Evolutionary conservation across 2,113 vertebrate genomes (phyloP), one percentile per base, ranked within the genome.

Genomic region (Pelobates fuscus): DNA sequence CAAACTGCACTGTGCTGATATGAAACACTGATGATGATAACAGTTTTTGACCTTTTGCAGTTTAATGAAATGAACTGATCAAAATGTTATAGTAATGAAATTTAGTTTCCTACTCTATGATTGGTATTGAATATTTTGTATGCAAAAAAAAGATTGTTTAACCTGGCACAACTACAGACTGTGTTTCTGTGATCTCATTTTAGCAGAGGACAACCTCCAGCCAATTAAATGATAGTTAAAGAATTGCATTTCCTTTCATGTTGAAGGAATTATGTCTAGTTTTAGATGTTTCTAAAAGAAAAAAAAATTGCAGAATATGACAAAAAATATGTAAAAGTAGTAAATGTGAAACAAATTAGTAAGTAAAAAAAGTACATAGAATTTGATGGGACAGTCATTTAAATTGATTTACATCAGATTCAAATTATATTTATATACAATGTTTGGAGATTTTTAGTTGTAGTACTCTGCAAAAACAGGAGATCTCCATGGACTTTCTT

Each of bases 1-100:
- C 37, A 61, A 67, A 75, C 55, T 67, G 64, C 26, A 8, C 37
- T 29, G 20, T 25, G 24, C 26, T 44, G 71, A 73, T 73, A 66
- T 44, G 26, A 67, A 75, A 59, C 26, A 14, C 24, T 44, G 54
- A 49, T 46, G 71, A 75, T 49, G 64, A 67, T 29, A 24, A 67
- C 25, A 23, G n/a, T 59, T 66, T 58, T 21, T 46, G 27, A 43
- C 62, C 23, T 66, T 66, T 74, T 32, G 20, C 41, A 59, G 24
- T 55, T 27, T 57, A 43, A 75, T 75, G 32, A 46, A 46, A 20
- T 41, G 32, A 25, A 59, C 67, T 25, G 52, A 43, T 73, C 26
- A 12, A 27, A 37, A 65, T 57, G 18, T 57, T 73, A 25, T 25
- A 27, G 44, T 68, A 55, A 55, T 32, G 23, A 52, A 20, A 68